These are phyloP conservation scores for Sciurus niger DNA, from an alignment of 2,113 vertebrate genomes.

Conservation along the genomic window DNA sequence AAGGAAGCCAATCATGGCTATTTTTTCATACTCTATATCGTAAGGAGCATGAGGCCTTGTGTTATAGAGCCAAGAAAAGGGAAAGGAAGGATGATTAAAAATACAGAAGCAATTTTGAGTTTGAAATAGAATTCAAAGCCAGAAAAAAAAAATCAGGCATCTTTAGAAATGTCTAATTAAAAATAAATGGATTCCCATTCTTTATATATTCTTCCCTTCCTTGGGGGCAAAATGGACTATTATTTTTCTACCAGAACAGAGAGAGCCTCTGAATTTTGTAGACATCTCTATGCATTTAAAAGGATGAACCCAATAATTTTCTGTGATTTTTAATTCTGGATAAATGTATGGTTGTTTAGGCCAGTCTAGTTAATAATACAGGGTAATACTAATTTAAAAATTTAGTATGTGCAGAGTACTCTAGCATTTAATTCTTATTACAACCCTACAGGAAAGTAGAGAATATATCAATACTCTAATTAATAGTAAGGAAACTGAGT, in stretches of 20 bases:
- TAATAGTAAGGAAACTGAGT: neutral
- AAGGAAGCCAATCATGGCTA: neutral
- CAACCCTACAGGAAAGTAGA: neutral
- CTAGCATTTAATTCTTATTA: neutral
- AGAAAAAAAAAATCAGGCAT: neutral
- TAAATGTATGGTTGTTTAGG: neutral
- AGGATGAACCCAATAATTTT: neutral
- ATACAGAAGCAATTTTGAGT: neutral
- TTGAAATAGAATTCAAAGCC: slow-evolving; percentile 39
- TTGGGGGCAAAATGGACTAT: neutral
- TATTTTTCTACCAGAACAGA: neutral
- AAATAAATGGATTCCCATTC: neutral
- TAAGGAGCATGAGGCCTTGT: neutral
- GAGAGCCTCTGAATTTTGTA: neutral
- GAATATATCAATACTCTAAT: neutral
- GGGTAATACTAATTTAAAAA: neutral
- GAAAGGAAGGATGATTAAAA: slow-evolving; percentile 17
- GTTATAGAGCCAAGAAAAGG: neutral
- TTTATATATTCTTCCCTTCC: slow-evolving; percentile 16
- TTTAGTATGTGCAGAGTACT: neutral
- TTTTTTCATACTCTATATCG: neutral
- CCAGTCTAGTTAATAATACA: neutral
- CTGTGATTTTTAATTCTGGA: slow-evolving; percentile 14
- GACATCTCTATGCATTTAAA: slow-evolving; percentile 20
- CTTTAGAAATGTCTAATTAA: slow-evolving; percentile 32